Evolutionary conservation across 2,888 invertebrate species (phyloP).

Genomic region (Lithophane leautieri): DNA sequence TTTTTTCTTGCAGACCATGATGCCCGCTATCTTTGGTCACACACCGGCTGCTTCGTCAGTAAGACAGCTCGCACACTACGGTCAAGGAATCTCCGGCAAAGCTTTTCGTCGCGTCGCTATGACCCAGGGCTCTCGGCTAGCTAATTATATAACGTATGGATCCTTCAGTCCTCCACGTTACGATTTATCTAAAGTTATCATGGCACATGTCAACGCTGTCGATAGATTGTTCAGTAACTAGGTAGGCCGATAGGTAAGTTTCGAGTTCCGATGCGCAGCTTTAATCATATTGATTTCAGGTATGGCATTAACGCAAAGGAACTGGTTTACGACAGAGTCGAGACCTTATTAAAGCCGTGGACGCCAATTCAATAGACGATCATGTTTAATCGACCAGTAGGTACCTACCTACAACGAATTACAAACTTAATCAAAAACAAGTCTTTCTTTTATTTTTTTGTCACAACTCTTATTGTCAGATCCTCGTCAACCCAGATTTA

Average conservation of each 20-base stretch:
- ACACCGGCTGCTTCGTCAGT: slow-evolving; percentile 93
- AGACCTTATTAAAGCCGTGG: slow-evolving; percentile 85
- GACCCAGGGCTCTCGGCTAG: slow-evolving; percentile 86
- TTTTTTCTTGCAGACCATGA: slow-evolving; percentile 88
- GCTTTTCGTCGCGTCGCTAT: slow-evolving; percentile 90
- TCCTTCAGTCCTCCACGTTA: slow-evolving; percentile 90
- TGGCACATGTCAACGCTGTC: slow-evolving; percentile 90
- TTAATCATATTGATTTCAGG: slow-evolving; percentile 93
- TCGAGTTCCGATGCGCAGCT: slow-evolving; percentile 89
- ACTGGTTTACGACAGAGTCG: slow-evolving; percentile 90
- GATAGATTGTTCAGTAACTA: slow-evolving; percentile 87
- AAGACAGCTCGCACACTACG: slow-evolving; percentile 93
- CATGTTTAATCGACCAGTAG: neutral
- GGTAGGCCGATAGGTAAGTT: slow-evolving; percentile 89
- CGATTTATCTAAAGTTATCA: slow-evolving; percentile 88
- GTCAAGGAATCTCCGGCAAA: slow-evolving; percentile 90
- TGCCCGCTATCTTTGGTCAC: slow-evolving; percentile 92
- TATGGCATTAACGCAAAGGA: slow-evolving; percentile 92
- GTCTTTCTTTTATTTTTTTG: neutral
- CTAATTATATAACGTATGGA: slow-evolving; percentile 90
- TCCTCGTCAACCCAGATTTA: neutral
- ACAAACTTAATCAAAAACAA: slow-evolving; percentile 1
- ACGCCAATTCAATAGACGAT: slow-evolving; percentile 1
- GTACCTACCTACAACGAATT: neutral
- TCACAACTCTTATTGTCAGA: neutral